Evolutionary conservation across 2,113 vertebrate species (phyloP).

Genomic region (Cyprinodon tularosa): DNA sequence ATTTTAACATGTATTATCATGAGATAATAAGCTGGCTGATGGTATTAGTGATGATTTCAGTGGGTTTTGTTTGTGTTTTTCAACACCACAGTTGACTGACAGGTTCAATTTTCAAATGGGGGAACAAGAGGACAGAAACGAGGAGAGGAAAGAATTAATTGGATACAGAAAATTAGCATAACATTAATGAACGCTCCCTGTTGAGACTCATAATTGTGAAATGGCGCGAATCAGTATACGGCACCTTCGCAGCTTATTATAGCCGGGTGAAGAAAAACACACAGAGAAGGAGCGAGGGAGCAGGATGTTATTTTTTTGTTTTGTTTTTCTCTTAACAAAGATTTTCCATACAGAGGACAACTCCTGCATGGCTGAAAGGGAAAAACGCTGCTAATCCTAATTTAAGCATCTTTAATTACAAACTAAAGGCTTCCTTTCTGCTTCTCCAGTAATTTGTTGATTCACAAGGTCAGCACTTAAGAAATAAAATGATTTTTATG

Average conservation of each 20-base stretch:
- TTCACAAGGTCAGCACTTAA: slow-evolving; percentile 37
- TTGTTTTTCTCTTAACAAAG: slow-evolving; percentile 64
- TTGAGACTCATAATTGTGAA: slow-evolving; percentile 80
- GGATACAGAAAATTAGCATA: slow-evolving; percentile 85
- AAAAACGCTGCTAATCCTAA: slow-evolving; percentile 21
- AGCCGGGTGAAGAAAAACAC: slow-evolving; percentile 61
- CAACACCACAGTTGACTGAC: slow-evolving; percentile 73
- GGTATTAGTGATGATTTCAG: slow-evolving; percentile 70
- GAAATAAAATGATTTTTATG: slow-evolving; percentile 12
- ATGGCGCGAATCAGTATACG: slow-evolving; percentile 66
- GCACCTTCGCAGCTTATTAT: slow-evolving; percentile 70
- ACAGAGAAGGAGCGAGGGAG: slow-evolving; percentile 39
- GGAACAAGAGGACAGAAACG: slow-evolving; percentile 70
- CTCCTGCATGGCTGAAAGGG: slow-evolving; percentile 37
- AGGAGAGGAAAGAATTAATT: slow-evolving; percentile 78
- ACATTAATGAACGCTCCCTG: slow-evolving; percentile 84
- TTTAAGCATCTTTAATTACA: slow-evolving; percentile 64
- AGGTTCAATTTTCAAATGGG: slow-evolving; percentile 77
- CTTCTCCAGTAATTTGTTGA: slow-evolving; percentile 12
- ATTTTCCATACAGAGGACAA: slow-evolving; percentile 48
- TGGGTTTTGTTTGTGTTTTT: slow-evolving; percentile 73
- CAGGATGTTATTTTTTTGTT: slow-evolving; percentile 61
- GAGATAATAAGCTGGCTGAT: slow-evolving; percentile 55
- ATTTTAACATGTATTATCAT: slow-evolving; percentile 48
- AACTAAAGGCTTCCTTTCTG: slow-evolving; percentile 37